Evolutionary conservation across 2,113 vertebrate genomes (phyloP).

Genomic region (Sarotherodon lohbergeri): DNA sequence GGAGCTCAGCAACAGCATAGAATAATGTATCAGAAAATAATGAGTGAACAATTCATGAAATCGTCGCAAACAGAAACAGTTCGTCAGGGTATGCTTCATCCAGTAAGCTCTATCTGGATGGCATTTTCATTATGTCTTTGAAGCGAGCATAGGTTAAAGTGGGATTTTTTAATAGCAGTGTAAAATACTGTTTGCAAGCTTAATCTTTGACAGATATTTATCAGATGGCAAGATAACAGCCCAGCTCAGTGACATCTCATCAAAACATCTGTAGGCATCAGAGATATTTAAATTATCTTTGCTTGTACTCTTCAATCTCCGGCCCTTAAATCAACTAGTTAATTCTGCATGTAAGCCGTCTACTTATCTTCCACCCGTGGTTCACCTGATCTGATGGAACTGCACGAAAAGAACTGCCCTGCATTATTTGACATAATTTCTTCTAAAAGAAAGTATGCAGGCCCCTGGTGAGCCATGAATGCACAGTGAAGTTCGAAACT

Average conservation of each 20-base stretch:
- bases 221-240: background rate
- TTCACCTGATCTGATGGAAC: background rate
- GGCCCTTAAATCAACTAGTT: conserved; percentile 8
- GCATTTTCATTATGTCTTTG: background rate
- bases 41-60: conserved; percentile 37
- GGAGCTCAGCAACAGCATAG: background rate
- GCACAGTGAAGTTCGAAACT: background rate
- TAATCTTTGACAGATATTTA: background rate
- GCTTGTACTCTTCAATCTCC: background rate
- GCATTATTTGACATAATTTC: background rate
- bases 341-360: background rate
- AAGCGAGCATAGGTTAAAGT: background rate
- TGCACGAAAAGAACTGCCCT: background rate
- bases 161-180: background rate
- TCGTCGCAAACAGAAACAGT: background rate
- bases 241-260: background rate
- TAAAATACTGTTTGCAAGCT: background rate
- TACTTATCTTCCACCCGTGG: background rate
- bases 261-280: background rate
- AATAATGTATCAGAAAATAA: conserved; percentile 25
- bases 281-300: background rate
- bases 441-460: background rate
- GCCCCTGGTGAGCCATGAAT: background rate
- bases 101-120: background rate
- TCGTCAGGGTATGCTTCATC: background rate